A percentile compares a stretch with the other conserved stretches of the same genome.
These are phyloP conservation scores for Oedothorax gibbosus DNA, from an alignment of 1,140 invertebrate species.

Conservation along the genomic window DNA sequence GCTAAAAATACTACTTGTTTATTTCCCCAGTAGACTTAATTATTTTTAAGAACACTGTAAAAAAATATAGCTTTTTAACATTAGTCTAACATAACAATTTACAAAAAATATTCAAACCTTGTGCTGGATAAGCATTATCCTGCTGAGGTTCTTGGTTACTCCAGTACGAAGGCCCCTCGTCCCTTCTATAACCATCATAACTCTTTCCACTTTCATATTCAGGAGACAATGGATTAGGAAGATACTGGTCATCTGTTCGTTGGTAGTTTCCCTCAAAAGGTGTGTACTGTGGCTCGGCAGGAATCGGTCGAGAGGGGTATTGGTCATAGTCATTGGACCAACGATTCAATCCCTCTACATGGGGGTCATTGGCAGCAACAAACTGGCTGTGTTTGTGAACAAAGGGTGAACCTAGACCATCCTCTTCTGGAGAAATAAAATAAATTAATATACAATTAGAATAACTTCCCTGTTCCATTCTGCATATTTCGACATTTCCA, in stretches of 20 bases:
- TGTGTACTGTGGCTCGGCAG: conserved; percentile 37
- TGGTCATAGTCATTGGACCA: conserved; percentile 50
- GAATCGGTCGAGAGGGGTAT: conserved; percentile 6
- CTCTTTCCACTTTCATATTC: conserved; percentile 37
- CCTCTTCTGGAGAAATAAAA: conserved; percentile 18
- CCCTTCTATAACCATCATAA: conserved; percentile 24
- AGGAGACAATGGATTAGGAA: conserved; percentile 31
- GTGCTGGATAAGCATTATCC: conserved; percentile 20
- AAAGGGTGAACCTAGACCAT: conserved; percentile 45
- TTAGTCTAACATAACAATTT: background rate
- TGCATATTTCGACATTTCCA: no score
- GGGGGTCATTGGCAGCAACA: conserved; percentile 53
- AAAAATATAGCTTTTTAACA: no score
- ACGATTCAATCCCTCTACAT: conserved; percentile 20
- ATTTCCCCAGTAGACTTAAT: no score
- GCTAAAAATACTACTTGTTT: no score
- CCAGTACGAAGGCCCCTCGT: conserved; percentile 41
- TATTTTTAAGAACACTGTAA: no score
- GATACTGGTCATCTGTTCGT: conserved; percentile 39
- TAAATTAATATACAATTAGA: no score
- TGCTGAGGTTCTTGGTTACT: conserved; percentile 14
- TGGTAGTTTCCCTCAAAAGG: conserved; percentile 49
- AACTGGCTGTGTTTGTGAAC: conserved; percentile 45
- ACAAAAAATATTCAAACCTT: background rate
- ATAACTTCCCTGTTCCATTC: no score